A percentile compares a stretch with the other conserved stretches of the same genome.
phyloP scores from a whole-genome alignment of 2,797 vertebrate genomes.

The Petrocephalus sullivani region DNA sequence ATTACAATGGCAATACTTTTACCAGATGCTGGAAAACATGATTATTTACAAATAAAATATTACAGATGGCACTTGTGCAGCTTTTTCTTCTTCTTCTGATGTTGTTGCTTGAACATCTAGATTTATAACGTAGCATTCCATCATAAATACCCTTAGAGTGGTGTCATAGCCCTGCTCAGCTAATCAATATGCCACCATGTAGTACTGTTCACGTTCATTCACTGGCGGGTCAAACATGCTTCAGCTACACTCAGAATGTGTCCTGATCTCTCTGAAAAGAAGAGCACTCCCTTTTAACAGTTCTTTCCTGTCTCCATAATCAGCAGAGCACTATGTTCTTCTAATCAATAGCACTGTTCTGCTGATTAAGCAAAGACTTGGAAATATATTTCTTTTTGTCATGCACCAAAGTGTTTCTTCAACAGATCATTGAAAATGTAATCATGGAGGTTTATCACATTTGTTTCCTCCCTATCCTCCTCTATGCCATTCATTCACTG shows the following conservation, averaged over 20 bases:
- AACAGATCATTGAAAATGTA: slow-evolving; percentile 85
- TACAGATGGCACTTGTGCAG: slow-evolving; percentile 25
- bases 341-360: slow-evolving; percentile 83
- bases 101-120: slow-evolving; percentile 16
- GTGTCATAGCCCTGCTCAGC: slow-evolving; percentile 15
- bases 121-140: slow-evolving; percentile 3
- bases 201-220: background rate
- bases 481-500: slow-evolving; percentile 61
- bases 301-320: slow-evolving; percentile 57
- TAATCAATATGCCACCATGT: slow-evolving; percentile 1
- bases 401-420: slow-evolving; percentile 73
- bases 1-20: slow-evolving; percentile 35
- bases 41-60: slow-evolving; percentile 35
- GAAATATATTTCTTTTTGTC: slow-evolving; percentile 82
- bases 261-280: slow-evolving; percentile 36
- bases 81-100: slow-evolving; percentile 11
- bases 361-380: slow-evolving; percentile 78
- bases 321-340: slow-evolving; percentile 69
- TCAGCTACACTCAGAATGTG: slow-evolving; percentile 30
- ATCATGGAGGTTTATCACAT: slow-evolving; percentile 66
- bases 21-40: slow-evolving; percentile 37
- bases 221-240: slow-evolving; percentile 32
- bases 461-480: slow-evolving; percentile 61
- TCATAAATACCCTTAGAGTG: slow-evolving; percentile 13
- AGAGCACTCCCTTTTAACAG: slow-evolving; percentile 61